Conservation (phyloP, 1,140 invertebrate species). For the Acromyrmex charruanus region DNA sequence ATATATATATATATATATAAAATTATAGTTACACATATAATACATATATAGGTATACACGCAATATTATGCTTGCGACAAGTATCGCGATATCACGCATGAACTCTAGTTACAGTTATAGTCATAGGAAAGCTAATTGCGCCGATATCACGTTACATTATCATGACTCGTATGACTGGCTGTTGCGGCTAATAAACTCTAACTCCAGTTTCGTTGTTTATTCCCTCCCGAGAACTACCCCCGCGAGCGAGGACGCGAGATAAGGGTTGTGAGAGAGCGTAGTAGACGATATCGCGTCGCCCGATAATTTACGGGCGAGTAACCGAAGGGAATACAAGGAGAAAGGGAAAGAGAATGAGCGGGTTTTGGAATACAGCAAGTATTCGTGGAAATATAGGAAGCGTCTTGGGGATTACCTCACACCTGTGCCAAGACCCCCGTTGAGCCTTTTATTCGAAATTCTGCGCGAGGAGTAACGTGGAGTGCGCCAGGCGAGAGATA, state of each 20-base stretch:
- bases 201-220: constrained; percentile 39
- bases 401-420: constrained; percentile 62
- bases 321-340: constrained; percentile 48
- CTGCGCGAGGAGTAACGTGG: neutral
- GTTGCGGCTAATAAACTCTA: constrained; percentile 43
- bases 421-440: neutral
- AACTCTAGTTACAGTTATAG: constrained; percentile 7
- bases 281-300: constrained; percentile 59
- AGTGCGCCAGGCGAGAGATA: neutral
- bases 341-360: neutral
- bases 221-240: constrained; percentile 47
- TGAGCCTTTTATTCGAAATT: constrained; percentile 64
- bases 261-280: constrained; percentile 32
- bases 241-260: constrained; percentile 56
- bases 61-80: neutral
- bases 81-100: neutral
- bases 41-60: no score
- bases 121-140: constrained; percentile 5
- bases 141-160: constrained; percentile 43
- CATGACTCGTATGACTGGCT: constrained; percentile 45
- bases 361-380: constrained; percentile 44
- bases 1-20: no score
- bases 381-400: constrained; percentile 62
- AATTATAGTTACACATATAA: no score
- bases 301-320: constrained; percentile 62